Conservation (phyloP, 2,113 vertebrate genomes). For the Platichthys stellatus region DNA sequence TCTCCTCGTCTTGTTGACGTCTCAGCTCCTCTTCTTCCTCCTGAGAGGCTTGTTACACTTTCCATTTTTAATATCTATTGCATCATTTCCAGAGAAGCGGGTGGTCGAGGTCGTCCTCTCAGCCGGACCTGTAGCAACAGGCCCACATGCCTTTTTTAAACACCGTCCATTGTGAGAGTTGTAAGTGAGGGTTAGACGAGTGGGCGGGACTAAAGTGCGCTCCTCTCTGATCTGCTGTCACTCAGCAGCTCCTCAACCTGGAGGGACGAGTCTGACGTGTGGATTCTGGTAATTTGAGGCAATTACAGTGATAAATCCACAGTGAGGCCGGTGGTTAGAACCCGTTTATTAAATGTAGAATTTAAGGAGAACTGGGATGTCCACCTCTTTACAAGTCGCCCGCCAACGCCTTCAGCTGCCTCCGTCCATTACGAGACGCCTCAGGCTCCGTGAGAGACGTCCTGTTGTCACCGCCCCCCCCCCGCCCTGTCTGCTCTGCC, state of each 20-base stretch:
- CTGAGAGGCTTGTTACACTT: no score
- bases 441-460: background rate
- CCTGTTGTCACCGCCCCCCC: background rate
- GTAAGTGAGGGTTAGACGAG: no score
- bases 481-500: no score
- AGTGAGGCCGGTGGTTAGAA: background rate
- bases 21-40: no score
- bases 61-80: no score
- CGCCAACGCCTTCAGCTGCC: background rate
- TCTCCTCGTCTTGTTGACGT: no score
- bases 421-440: background rate
- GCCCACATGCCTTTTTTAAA: no score
- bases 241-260: background rate
- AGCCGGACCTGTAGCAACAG: background rate
- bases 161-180: no score
- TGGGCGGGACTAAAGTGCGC: background rate
- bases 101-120: background rate
- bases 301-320: slow-evolving; percentile 6
- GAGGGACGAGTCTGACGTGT: slow-evolving; percentile 1
- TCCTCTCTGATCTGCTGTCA: background rate
- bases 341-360: slow-evolving; percentile 1
- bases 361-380: background rate
- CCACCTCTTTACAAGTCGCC: background rate
- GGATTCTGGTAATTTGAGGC: background rate
- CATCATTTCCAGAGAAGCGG: no score